Base-by-base conservation (phyloP, 2,113 vertebrate species). In the Sander vitreus region DNA sequence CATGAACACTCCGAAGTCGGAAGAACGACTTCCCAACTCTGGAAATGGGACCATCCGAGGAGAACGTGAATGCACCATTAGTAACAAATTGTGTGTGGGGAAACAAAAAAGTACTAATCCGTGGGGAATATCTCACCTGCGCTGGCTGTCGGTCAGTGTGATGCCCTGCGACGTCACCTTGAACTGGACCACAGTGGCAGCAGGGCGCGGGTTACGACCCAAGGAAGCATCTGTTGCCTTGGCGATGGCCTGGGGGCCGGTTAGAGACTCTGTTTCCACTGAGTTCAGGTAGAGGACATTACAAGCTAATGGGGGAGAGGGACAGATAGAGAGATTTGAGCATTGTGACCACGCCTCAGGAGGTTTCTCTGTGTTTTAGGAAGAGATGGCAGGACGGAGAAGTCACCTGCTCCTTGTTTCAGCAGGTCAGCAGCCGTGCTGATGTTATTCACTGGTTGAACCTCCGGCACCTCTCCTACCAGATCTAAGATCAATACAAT, bases 91-190 rank as follows among this genome's bases (percentile, higher is more conserved):
- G 33, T 6, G 33, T 6, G 33, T 33, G 33, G 6, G 33, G 33
- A 33, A 33, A 33, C 33, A 33, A 33, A 33, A 33, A 33, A 33
- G 12, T 16, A 27, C 23, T 54, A 23, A 27, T 23, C 27, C 11
- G 8, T 1, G 0, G 11, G 23, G 55, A 15, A 23, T 59, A 4
- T 65, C 50, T 55, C 85, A 97, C 97, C 96, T 96, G 88, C 97
- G 95, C 91, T 97, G 97, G 91, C 95, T 96, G 95, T 98, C 97
- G 0, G 97, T 98, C 77, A 98, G 94, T 0, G 97, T 98, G 86
- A 98, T 98, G 79, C 97, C 97, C 88, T 97, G 97, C 27, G 96
- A 96, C 0, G 97, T 97, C 90, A 98, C 97, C 87, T 97, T 98
- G 86, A 98, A 98, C 93, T 98, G 97, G 66, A 97, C 96, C 0